Evolutionary conservation across 2,113 vertebrate genomes (phyloP).

Genomic region (Oryctolagus cuniculus): DNA sequence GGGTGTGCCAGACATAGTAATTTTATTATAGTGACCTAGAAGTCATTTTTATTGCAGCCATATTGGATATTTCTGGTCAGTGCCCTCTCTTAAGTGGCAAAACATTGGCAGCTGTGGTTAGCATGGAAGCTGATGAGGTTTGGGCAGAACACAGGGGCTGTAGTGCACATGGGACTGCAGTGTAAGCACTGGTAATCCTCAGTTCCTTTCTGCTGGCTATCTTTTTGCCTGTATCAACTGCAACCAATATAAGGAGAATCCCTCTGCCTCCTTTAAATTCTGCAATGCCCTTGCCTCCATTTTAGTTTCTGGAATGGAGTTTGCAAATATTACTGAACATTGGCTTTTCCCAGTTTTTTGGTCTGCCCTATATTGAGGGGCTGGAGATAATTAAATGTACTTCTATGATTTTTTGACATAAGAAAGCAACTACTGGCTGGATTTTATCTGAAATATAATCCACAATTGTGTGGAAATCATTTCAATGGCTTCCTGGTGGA

Average conservation of each 20-base stretch:
- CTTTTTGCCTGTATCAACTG: background rate
- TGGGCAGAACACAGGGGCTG: no score
- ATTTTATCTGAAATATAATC: conserved; percentile 30
- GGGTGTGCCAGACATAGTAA: no score
- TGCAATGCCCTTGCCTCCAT: background rate
- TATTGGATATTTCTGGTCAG: no score
- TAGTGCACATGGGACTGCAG: no score
- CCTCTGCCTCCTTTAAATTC: background rate
- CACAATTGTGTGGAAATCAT: background rate
- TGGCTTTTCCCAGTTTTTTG: conserved; percentile 44
- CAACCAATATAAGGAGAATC: background rate
- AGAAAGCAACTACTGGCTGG: conserved; percentile 3
- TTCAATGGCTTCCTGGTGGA: conserved; percentile 17
- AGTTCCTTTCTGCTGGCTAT: no score
- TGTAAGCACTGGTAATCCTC: no score
- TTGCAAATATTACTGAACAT: background rate
- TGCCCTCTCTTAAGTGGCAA: no score
- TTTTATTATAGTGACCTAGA: no score
- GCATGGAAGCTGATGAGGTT: no score
- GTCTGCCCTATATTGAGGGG: background rate
- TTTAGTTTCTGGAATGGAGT: background rate
- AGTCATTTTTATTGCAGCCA: no score
- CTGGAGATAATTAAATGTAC: conserved; percentile 33
- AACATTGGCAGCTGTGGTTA: no score
- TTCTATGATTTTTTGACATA: conserved; percentile 7